phyloP scores from a whole-genome alignment of 2,113 vertebrate species.

The Corydoras maculifer region DNA sequence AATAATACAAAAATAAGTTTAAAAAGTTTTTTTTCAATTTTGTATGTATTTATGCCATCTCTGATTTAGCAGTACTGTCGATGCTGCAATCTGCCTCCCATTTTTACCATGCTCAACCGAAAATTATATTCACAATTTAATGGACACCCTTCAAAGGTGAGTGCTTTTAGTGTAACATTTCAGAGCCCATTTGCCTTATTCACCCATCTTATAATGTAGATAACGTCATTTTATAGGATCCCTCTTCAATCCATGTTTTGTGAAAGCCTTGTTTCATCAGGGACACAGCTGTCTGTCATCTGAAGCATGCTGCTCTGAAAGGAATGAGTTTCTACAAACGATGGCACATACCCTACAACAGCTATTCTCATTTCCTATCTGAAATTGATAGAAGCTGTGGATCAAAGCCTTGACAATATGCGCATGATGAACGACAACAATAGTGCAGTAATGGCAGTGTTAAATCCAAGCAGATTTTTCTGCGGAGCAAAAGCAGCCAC shows the following conservation, averaged over 20 bases:
- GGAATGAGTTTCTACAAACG: constrained; percentile 43
- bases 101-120: constrained; percentile 8
- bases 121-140: constrained; percentile 25
- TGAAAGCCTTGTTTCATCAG: constrained; percentile 23
- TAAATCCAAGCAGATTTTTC: constrained; percentile 52
- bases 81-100: constrained; percentile 5
- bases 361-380: constrained; percentile 46
- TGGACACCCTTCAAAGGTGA: constrained; percentile 35
- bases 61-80: not conserved
- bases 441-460: constrained; percentile 49
- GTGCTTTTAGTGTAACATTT: constrained; percentile 26
- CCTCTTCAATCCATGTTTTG: constrained; percentile 29
- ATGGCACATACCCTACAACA: constrained; percentile 38
- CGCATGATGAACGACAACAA: constrained; percentile 51
- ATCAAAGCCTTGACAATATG: constrained; percentile 55
- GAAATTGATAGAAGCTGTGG: constrained; percentile 54
- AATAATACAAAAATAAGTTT: not conserved
- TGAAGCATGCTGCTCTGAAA: constrained; percentile 47
- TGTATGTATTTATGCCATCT: not conserved
- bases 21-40: not conserved
- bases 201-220: constrained; percentile 38
- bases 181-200: constrained; percentile 24
- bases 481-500: not conserved
- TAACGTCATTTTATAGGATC: constrained; percentile 21
- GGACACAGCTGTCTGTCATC: constrained; percentile 47